Conservation (phyloP, 2,113 vertebrate genomes). For the Ursus arctos region DNA sequence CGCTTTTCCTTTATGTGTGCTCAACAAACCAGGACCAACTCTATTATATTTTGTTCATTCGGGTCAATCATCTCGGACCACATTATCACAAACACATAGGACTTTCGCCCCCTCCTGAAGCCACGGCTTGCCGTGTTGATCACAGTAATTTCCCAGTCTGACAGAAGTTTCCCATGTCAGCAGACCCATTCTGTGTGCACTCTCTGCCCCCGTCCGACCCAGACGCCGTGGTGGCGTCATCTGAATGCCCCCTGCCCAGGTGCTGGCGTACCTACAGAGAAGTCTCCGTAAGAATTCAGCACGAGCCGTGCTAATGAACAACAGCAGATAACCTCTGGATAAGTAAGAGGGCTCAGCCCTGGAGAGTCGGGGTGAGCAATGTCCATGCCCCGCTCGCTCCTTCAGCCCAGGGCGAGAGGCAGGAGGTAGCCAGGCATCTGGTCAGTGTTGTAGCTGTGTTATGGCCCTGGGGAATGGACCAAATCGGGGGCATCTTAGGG, state of each 20-base stretch:
- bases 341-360: neutral
- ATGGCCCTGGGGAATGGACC: neutral
- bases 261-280: neutral
- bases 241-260: neutral
- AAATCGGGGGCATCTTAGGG: neutral
- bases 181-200: neutral
- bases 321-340: neutral
- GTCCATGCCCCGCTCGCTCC: neutral
- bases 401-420: neutral
- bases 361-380: neutral
- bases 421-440: neutral
- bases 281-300: neutral
- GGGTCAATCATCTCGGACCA: constrained; percentile 21
- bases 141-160: constrained; percentile 41
- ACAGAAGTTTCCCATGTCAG: neutral
- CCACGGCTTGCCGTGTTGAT: constrained; percentile 6
- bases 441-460: neutral
- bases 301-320: rapidly evolving
- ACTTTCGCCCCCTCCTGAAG: neutral
- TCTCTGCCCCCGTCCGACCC: neutral
- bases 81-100: constrained; percentile 55
- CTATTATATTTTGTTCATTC: constrained; percentile 34
- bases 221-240: neutral
- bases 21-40: constrained; percentile 45
- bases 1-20: constrained; percentile 17